Base-by-base conservation (phyloP, 2,113 vertebrate species). In the Sialia sialis region DNA sequence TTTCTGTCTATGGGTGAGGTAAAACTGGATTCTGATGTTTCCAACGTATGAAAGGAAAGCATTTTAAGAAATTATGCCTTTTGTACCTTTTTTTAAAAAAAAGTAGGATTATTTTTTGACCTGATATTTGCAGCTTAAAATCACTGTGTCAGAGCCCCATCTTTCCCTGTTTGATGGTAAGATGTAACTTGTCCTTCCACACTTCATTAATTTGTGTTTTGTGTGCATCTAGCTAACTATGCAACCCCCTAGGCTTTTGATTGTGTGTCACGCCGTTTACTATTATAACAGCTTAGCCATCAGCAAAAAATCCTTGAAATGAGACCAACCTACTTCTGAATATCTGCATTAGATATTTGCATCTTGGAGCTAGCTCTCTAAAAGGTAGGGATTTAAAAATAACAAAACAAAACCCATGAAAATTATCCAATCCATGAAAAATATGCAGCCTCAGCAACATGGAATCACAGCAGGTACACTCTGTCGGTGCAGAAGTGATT, bases 351-450 rank as follows among this genome's bases (percentile, higher is more conserved):
- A 84, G 79, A 39, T 56, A 75, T 36, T 9, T 30, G 51, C 73
- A 72, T 90, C 84, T 95, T n/a, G 51, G 44, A 51, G 44, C 64
- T 56, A 56, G 83, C 52, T 87, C 73, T 63, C 39, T 94, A 93
- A 96, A 96, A 94, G 60, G 86, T 18, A 93, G 49, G 78, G 93
- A 95, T 96, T 95, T 95, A 81, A 86, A 93, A 89, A 90, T 58
- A 95, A 89, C 76, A 79, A 92, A 85, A 85, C 88, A 90, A 94
- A 96, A 10, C 79, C 92, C 77, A 2, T 95, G 84, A 90, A 96
- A 96, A 95, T 96, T 96, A 93, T 67, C 89, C 87, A 90, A 87
- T 70, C 91, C 94, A 96, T 95, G 95, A 97, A 96, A 97, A 95
- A 96, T 95, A 97, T 95, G 94, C 91, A 95, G 87, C 87, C 93